Evolutionary conservation across 2,797 vertebrate species (phyloP), one percentile per base, ranked within the genome.

Genomic region (Epinephelus malabaricus): DNA sequence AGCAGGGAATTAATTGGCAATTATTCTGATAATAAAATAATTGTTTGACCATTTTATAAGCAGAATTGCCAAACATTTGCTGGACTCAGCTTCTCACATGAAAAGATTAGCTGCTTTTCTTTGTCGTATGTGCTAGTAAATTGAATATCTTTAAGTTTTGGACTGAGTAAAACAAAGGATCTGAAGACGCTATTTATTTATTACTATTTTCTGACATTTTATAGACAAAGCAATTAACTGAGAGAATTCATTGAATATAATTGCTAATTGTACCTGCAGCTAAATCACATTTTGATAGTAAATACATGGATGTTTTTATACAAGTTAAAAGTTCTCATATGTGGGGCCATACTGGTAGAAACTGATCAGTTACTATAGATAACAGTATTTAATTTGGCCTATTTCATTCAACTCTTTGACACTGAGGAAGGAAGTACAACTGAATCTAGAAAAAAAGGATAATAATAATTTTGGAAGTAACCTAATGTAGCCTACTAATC

Each of bases 381-480:
- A 34, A 45, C 14, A 62, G 27, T 50, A 58, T 30, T 40, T 73
- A 58, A 69, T 56, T 45, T 69, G 56, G n/a, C 47, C 62, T 50
- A 68, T 55, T 62, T 25, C 30, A 74, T 34, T 69, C 43, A 68
- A 10, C 13, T 46, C 11, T 19, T 25, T 40, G 14, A 38, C 45
- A 43, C 30, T 59, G 17, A 6, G 7, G 30, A 59, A 51, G 55
- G 63, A 67, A 7, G 5, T 34, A 3, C 15, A 21, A n/a, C 15
- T 27, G 38, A 70, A 23, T 13, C 12, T 21, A 40, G 30, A 25
- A 46, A 65, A 65, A 38, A 25, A 55, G 15, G 17, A 40, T 13
- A 14, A 30, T 30, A 30, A 30, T 30, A 5, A 15, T 69, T 1
- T 19, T 40, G 10, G 12, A 45, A 27, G 19, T 7, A 27, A 5